phyloP scores from a whole-genome alignment of 1,140 invertebrate genomes.

The Dendrolimus kikuchii region DNA sequence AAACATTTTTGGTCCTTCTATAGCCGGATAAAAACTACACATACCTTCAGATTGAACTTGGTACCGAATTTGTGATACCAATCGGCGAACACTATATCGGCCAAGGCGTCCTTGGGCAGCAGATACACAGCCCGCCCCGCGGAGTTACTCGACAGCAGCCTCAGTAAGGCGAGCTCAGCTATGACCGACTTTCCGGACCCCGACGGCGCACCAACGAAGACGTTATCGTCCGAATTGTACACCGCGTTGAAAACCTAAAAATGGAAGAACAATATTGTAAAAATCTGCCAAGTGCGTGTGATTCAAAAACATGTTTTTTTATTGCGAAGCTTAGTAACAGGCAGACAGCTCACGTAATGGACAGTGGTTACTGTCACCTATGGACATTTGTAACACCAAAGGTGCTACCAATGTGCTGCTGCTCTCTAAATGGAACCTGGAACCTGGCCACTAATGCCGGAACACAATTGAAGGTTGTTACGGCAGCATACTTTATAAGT shows the following conservation, averaged over 20 bases:
- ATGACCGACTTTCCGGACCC: constrained; percentile 98
- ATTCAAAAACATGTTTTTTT: too few relatives aligned
- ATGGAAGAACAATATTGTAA: not conserved
- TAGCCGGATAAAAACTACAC: constrained; percentile 6
- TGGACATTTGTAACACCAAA: too few relatives aligned
- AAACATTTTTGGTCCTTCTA: too few relatives aligned
- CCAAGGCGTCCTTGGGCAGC: constrained; percentile 92
- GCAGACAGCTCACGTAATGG: not conserved
- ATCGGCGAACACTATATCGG: constrained; percentile 92
- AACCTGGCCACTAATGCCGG: too few relatives aligned
- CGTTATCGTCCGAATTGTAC: constrained; percentile 99
- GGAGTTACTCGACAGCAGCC: constrained; percentile 85
- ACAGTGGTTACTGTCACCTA: not conserved
- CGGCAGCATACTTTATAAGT: too few relatives aligned
- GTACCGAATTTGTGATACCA: constrained; percentile 93
- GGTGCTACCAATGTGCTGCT: too few relatives aligned
- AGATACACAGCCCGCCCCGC: constrained; percentile 92
- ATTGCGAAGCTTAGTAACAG: too few relatives aligned
- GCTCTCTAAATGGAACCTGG: too few relatives aligned
- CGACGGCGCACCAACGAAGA: constrained; percentile 97
- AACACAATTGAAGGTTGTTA: too few relatives aligned
- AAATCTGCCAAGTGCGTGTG: not conserved
- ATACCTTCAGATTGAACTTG: constrained; percentile 84
- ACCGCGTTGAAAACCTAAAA: constrained; percentile 94
- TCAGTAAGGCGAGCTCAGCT: constrained; percentile 96